These are phyloP conservation scores for Procambarus virginalis DNA, from an alignment of 1,140 invertebrate genomes.

Conservation along the genomic window DNA sequence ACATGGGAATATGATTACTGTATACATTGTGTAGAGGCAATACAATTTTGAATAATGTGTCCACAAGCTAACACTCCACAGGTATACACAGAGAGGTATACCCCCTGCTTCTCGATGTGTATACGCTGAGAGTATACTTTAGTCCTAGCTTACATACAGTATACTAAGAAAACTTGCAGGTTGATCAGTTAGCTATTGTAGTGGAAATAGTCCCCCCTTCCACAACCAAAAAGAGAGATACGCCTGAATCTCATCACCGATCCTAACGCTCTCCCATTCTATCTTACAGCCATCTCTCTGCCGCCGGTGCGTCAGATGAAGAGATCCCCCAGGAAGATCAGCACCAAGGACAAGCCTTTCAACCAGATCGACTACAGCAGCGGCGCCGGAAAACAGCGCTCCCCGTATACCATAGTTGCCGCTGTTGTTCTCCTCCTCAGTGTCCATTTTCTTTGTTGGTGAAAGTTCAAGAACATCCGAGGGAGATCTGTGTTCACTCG, in stretches of 20 bases:
- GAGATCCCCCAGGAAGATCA: slow-evolving; percentile 12
- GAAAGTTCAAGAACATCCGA: slow-evolving; percentile 17
- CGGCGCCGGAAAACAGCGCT: not conserved
- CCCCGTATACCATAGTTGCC: slow-evolving; percentile 21
- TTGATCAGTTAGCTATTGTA: not conserved
- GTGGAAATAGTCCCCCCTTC: not conserved
- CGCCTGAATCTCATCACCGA: not conserved
- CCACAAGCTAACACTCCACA: too few relatives aligned
- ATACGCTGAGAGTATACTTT: too few relatives aligned
- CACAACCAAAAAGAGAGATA: too few relatives aligned
- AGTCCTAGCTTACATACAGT: too few relatives aligned
- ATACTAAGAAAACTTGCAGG: not conserved
- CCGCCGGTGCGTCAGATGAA: slow-evolving; percentile 9
- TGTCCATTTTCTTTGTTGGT: slow-evolving; percentile 49
- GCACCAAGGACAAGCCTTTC: slow-evolving; percentile 28
- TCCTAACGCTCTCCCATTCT: not conserved
- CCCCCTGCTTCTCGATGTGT: too few relatives aligned
- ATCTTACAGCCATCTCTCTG: slow-evolving; percentile 25
- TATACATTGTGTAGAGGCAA: too few relatives aligned
- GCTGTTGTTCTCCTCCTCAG: slow-evolving; percentile 30
- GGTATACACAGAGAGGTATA: too few relatives aligned
- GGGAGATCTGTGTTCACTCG: slow-evolving; percentile 9
- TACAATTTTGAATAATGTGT: too few relatives aligned
- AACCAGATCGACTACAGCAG: slow-evolving; percentile 26
- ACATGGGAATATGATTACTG: too few relatives aligned